Conservation (phyloP, 1,140 invertebrate species). For the Caerostris darwini region DNA sequence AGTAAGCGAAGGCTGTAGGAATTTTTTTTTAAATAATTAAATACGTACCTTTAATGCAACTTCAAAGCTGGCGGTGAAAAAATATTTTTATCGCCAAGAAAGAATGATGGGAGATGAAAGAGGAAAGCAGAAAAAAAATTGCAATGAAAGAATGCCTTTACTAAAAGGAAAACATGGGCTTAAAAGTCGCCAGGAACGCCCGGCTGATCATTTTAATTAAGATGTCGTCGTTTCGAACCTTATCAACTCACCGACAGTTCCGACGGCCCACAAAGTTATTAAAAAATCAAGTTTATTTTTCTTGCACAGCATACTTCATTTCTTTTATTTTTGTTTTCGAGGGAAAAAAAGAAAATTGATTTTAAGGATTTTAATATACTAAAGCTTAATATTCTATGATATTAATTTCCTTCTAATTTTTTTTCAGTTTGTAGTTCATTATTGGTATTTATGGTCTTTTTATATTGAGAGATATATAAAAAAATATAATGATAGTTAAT, state of each 20-base stretch:
- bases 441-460: too few species aligned
- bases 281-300: conserved; percentile 56
- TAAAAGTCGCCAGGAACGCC: conserved; percentile 39
- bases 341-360: not conserved
- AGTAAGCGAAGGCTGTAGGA: not conserved
- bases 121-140: conserved; percentile 1
- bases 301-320: not conserved
- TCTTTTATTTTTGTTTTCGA: not conserved
- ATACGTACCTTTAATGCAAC: conserved; percentile 68
- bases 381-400: not conserved
- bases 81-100: conserved; percentile 31
- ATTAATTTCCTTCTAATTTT: not conserved
- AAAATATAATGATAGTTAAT: too few species aligned
- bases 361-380: not conserved
- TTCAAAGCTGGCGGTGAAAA: conserved; percentile 65
- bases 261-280: conserved; percentile 60
- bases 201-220: conserved; percentile 74
- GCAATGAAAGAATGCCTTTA: conserved; percentile 4
- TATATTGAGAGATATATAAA: too few species aligned
- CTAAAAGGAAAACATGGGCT: conserved; percentile 51
- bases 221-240: conserved; percentile 65
- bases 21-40: conserved; percentile 76
- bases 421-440: not conserved
- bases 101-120: conserved; percentile 61
- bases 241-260: conserved; percentile 72